Conservation (phyloP, 2,888 invertebrate genomes). For the Eucera pruinosa region DNA sequence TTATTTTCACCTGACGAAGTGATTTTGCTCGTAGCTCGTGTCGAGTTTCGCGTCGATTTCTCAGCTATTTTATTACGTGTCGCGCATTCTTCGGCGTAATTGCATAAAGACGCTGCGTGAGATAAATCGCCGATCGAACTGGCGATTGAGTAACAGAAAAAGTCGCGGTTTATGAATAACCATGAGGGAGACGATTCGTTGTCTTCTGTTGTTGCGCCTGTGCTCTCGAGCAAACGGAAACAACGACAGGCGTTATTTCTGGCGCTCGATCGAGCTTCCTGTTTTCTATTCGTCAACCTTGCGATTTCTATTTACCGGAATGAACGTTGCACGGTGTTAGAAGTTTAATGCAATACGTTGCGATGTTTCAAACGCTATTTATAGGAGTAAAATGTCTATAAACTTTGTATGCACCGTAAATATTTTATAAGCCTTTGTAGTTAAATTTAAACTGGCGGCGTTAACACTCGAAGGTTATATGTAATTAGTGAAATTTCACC, state of each 20-base stretch:
- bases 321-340: not conserved
- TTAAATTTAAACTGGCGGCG: too few species aligned
- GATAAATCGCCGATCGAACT: slow-evolving; percentile 51
- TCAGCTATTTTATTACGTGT: slow-evolving; percentile 52
- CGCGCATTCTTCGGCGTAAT: slow-evolving; percentile 49
- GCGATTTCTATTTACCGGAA: slow-evolving; percentile 14
- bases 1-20: slow-evolving; percentile 40
- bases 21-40: slow-evolving; percentile 17
- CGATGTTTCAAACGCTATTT: not conserved
- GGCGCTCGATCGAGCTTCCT: slow-evolving; percentile 24
- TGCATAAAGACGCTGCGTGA: slow-evolving; percentile 58
- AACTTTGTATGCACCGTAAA: not conserved
- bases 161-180: slow-evolving; percentile 50
- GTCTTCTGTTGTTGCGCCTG: not conserved
- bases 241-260: slow-evolving; percentile 27
- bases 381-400: not conserved
- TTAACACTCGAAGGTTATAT: too few species aligned
- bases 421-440: not conserved
- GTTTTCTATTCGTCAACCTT: slow-evolving; percentile 36
- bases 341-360: not conserved
- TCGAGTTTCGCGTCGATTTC: slow-evolving; percentile 51
- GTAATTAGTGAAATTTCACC: too few species aligned
- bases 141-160: slow-evolving; percentile 56
- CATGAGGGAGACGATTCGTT: slow-evolving; percentile 29
- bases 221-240: slow-evolving; percentile 33